These are phyloP conservation scores for Hymenopus coronatus DNA, from an alignment of 2,888 invertebrate genomes.

Conservation along the genomic window DNA sequence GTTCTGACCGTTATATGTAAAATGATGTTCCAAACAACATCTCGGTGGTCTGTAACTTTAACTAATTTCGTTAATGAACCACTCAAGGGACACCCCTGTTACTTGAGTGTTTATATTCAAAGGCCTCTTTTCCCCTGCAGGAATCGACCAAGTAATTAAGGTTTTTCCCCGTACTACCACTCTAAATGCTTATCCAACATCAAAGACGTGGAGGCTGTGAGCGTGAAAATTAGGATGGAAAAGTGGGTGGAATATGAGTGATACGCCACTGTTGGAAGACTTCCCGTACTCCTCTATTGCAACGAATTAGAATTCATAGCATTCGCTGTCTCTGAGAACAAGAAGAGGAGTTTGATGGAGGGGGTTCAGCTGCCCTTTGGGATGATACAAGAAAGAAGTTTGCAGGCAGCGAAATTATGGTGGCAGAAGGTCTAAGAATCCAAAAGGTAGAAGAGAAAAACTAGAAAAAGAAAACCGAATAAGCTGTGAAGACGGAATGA, in stretches of 20 bases:
- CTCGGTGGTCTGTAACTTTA: not conserved
- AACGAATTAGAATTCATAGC: constrained; percentile 3
- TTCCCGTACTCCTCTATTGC: not conserved
- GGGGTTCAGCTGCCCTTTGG: not conserved
- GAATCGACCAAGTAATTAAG: not conserved
- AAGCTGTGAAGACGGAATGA: not conserved
- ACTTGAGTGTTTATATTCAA: not conserved
- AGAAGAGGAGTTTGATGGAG: not conserved
- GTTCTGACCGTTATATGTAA: too few relatives aligned
- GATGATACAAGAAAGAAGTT: not conserved
- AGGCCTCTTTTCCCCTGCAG: not conserved
- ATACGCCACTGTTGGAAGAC: not conserved
- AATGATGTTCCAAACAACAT: too few relatives aligned
- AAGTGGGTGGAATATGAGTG: not conserved
- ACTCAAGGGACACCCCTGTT: not conserved
- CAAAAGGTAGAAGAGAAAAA: not conserved
- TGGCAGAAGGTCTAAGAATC: not conserved
- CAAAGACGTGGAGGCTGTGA: not conserved
- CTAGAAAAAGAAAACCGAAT: not conserved
- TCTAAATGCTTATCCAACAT: not conserved
- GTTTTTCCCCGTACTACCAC: not conserved
- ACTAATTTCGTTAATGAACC: not conserved
- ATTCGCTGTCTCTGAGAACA: not conserved
- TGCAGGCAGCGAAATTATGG: not conserved
- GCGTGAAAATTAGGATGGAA: not conserved